phyloP scores from a whole-genome alignment of 2,113 vertebrate genomes.

The Podarcis muralis region DNA sequence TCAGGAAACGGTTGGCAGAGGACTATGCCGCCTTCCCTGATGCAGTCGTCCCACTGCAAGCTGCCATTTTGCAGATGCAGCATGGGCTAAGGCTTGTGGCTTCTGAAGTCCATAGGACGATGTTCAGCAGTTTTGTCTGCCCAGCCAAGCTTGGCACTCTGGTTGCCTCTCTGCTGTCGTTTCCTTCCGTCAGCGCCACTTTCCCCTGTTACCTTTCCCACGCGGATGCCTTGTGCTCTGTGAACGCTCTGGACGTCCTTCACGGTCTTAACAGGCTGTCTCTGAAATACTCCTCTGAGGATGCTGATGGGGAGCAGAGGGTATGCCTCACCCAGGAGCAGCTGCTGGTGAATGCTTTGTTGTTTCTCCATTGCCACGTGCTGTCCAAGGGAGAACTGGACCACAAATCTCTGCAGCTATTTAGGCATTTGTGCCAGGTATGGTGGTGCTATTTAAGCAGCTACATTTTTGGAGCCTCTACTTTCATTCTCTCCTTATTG shows the following conservation, averaged over 20 bases:
- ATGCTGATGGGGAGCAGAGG: conserved; percentile 39
- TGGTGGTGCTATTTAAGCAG: neutral
- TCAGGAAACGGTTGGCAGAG: conserved; percentile 83
- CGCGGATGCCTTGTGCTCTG: conserved; percentile 89
- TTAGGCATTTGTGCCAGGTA: conserved; percentile 95
- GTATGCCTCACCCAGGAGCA: conserved; percentile 76
- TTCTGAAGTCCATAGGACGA: conserved; percentile 76
- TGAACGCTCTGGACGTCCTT: conserved; percentile 81
- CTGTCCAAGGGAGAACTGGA: conserved; percentile 84
- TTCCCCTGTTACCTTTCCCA: conserved; percentile 84
- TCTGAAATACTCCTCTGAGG: conserved; percentile 67
- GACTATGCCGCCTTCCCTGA: conserved; percentile 89
- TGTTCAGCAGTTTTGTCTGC: conserved; percentile 59
- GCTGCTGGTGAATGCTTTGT: conserved; percentile 86
- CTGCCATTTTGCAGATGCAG: conserved; percentile 87
- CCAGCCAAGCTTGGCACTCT: conserved; percentile 77
- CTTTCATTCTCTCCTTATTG: too few species aligned
- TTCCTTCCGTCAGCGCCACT: conserved; percentile 79
- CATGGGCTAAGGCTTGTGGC: conserved; percentile 93
- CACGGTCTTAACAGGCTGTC: conserved; percentile 79
- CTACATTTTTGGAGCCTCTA: neutral
- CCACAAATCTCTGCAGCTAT: conserved; percentile 79
- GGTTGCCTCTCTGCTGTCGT: conserved; percentile 80
- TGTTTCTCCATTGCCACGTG: conserved; percentile 85
- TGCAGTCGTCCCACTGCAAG: conserved; percentile 80